Base-by-base conservation (phyloP, 2,888 invertebrate genomes). In the Melanchra persicariae region DNA sequence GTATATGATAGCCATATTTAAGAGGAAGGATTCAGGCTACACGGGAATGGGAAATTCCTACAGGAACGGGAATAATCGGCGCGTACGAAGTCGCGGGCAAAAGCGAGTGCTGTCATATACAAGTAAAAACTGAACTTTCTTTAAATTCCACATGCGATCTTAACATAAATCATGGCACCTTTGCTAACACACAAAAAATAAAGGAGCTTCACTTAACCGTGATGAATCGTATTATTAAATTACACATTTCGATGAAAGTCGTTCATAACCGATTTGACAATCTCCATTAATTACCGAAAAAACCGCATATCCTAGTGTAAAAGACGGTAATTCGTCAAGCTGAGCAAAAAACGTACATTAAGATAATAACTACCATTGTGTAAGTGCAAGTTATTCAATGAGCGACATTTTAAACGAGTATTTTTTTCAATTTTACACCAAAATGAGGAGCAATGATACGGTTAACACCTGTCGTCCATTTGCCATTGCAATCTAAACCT, bases 361-460 rank as follows among this genome's bases (percentile, higher is more conserved):
- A 65, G 4, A 51, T 77, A 83, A 85, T 75, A 43, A 68, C 66
- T 3, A 37, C 19, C 22, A 67, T 79, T 83, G 57, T 51, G 58
- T 15, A 74, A 79, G 30, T 15, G 7, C 40, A 37, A 45, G 60
- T 78, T 66, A 66, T 62, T 55, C 73, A 49, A 78, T 68, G 64
- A 73, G 40, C 57, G 74, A 79, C 73, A 74, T 69, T 74, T 70
- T 51, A 77, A 77, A 83, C 73, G 43, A 64, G 64, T 60, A 74
- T 59, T 54, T 64, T 63, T 63, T 67, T 65, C 47, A 71, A 74
- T 75, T 79, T 73, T 37, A 59, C 63, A 40, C 47, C 69, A 58
- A 70, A 64, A 76, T 59, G 65, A 68, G 78, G 59, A 65, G 24
- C 59, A 72, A 68, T 83, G 51, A 62, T 66, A 69, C 63, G 63